Percentiles rank a stretch among this genome's conserved stretches.
Conservation (phyloP, 2,113 vertebrate species). For the Panthera uncia region DNA sequence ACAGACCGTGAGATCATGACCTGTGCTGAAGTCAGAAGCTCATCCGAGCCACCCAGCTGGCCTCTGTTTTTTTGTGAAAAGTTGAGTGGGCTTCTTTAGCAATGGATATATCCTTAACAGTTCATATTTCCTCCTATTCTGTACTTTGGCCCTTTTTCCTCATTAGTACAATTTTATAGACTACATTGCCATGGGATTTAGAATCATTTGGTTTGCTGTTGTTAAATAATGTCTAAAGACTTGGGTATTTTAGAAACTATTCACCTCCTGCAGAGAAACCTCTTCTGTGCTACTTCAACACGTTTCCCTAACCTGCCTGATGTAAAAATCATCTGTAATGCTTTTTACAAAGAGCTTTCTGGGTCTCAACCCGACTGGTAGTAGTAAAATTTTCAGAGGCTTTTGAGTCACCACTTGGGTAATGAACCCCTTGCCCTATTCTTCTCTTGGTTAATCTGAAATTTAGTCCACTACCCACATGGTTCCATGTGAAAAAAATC, state of each 20-base stretch:
- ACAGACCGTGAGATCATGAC: too few species aligned
- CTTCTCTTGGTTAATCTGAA: neutral
- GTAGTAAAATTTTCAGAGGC: neutral
- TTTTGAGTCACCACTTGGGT: neutral
- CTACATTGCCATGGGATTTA: neutral
- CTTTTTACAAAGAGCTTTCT: neutral
- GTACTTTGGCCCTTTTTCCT: neutral
- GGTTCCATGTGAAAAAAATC: neutral
- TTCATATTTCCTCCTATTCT: neutral
- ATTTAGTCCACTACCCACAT: neutral
- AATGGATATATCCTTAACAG: neutral
- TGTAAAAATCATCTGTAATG: neutral
- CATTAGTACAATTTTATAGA: neutral
- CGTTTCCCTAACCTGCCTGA: neutral
- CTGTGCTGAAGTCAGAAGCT: too few species aligned
- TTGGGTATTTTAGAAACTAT: neutral
- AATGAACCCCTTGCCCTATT: neutral
- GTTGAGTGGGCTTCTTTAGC: neutral
- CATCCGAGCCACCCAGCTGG: too few species aligned
- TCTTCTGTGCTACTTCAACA: neutral
- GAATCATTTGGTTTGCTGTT: neutral
- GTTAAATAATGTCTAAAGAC: neutral
- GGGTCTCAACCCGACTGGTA: neutral
- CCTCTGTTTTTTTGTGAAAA: neutral
- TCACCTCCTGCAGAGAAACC: neutral